phyloP scores from a whole-genome alignment of 2,113 vertebrate genomes.

The Tretioscincus oriximinensis region DNA sequence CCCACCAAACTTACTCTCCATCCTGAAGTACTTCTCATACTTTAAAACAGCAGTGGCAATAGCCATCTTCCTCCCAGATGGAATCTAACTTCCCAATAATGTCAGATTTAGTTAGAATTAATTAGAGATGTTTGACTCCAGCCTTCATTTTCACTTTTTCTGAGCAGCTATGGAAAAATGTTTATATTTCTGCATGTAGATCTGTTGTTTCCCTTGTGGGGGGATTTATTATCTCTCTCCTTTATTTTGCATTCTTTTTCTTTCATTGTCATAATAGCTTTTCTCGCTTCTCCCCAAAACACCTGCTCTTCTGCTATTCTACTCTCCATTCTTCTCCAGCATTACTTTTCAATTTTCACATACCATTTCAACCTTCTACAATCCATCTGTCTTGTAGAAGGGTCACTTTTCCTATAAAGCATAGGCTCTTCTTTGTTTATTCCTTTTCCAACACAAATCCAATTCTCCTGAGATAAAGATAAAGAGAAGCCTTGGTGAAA shows the following conservation, averaged over 20 bases:
- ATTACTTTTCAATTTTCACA: slow-evolving; percentile 50
- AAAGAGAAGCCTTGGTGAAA: neutral
- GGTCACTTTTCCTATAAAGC: slow-evolving; percentile 26
- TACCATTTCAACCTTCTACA: slow-evolving; percentile 40
- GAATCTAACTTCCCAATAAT: no score
- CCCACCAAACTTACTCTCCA: no score
- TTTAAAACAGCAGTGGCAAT: no score
- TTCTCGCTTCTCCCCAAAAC: slow-evolving; percentile 39
- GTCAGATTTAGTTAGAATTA: no score
- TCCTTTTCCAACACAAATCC: slow-evolving; percentile 32
- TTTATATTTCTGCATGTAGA: neutral
- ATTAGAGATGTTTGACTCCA: no score
- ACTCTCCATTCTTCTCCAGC: slow-evolving; percentile 50
- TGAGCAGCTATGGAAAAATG: neutral
- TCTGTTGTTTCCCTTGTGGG: neutral
- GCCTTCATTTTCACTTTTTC: neutral
- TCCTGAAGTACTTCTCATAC: no score
- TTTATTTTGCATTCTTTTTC: slow-evolving; percentile 26
- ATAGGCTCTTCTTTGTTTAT: slow-evolving; percentile 28
- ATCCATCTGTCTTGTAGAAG: slow-evolving; percentile 57
- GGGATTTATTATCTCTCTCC: slow-evolving; percentile 4
- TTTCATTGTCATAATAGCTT: slow-evolving; percentile 21
- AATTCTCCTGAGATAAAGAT: slow-evolving; percentile 22
- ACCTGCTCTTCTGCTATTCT: slow-evolving; percentile 60
- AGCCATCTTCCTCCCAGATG: no score